Conservation (phyloP, 2,113 vertebrate species). For the Corythornis vintsioides region DNA sequence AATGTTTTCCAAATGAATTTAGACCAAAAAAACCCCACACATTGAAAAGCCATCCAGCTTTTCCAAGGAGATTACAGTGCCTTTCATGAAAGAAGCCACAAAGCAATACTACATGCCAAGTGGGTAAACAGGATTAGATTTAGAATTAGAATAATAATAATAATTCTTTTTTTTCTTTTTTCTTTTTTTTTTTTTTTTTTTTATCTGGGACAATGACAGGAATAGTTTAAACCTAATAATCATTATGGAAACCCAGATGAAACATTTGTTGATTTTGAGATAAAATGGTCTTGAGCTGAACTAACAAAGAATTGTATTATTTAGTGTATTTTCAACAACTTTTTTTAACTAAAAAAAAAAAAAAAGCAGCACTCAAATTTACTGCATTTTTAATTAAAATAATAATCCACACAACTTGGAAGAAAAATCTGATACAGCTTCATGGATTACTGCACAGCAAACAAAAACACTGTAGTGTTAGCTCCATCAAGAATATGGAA, state of each 20-base stretch:
- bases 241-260: background rate
- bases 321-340: background rate
- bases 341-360: background rate
- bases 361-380: background rate
- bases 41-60: background rate
- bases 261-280: background rate
- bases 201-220: background rate
- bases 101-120: background rate
- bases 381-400: background rate
- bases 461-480: background rate
- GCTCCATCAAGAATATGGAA: background rate
- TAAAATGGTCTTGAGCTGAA: background rate
- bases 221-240: constrained; percentile 32
- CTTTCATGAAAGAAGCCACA: background rate
- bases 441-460: background rate
- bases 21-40: background rate
- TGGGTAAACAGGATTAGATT: background rate
- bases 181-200: background rate
- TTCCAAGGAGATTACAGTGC: background rate
- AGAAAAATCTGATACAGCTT: background rate
- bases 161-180: constrained; percentile 11
- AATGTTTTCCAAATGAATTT: background rate
- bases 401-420: background rate
- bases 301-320: background rate
- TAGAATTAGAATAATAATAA: background rate